Conservation (phyloP, 2,888 invertebrate genomes). For the Phasia obesa region DNA sequence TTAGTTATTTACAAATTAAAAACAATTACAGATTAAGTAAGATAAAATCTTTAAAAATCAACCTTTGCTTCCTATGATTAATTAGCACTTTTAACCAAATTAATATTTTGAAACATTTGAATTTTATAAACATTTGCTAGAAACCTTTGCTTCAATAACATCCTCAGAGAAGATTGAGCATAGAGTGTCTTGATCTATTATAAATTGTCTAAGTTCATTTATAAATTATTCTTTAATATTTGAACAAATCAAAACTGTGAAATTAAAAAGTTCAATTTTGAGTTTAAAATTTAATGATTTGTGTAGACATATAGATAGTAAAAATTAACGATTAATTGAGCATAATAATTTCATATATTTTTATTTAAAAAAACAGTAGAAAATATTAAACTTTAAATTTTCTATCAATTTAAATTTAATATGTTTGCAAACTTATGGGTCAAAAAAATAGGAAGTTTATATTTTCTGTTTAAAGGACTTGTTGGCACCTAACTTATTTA, state of each 20-base stretch:
- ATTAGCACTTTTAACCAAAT: too few relatives aligned
- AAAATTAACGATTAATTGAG: conserved; percentile 33
- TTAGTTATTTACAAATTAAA: conserved; percentile 22
- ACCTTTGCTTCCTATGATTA: too few relatives aligned
- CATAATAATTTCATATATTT: conserved; percentile 53
- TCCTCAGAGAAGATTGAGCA: too few relatives aligned
- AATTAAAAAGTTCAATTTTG: background rate
- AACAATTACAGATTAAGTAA: background rate
- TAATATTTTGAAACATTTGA: too few relatives aligned
- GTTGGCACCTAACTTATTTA: conserved; percentile 61
- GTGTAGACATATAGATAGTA: background rate
- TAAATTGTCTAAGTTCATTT: too few relatives aligned
- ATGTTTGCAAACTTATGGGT: background rate
- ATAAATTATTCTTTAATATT: background rate
- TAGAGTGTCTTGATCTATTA: too few relatives aligned
- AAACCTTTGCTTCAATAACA: too few relatives aligned
- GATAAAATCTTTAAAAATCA: too few relatives aligned
- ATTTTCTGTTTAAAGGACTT: conserved; percentile 11
- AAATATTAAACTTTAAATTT: conserved; percentile 45
- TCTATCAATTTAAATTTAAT: background rate
- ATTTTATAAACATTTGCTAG: too few relatives aligned
- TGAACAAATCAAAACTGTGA: background rate
- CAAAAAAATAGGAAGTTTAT: conserved; percentile 8
- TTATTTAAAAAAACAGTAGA: conserved; percentile 49
- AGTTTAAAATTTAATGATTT: background rate